Evolutionary conservation across 2,797 vertebrate genomes (phyloP).

Genomic region (Mormyrops attenuatus): DNA sequence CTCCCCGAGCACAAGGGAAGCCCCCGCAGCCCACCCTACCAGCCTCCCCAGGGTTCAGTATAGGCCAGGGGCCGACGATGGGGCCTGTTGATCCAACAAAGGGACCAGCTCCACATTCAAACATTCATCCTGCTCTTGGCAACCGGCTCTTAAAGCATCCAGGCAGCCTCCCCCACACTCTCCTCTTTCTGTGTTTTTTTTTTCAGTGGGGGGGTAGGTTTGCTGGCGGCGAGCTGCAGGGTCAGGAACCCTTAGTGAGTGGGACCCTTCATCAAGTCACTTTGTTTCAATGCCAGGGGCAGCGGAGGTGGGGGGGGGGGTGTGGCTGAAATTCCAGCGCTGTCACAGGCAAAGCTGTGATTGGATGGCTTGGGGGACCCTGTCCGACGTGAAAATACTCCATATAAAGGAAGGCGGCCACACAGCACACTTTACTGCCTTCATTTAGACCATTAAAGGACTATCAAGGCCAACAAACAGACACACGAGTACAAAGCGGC

Average conservation of each 20-base stretch:
- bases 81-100: conserved; percentile 48
- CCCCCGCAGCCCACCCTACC: neutral
- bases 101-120: conserved; percentile 66
- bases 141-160: conserved; percentile 52
- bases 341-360: conserved; percentile 49
- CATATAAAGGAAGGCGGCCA: conserved; percentile 51
- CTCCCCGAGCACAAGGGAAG: neutral
- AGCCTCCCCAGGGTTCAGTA: conserved; percentile 22
- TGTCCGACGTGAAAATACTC: conserved; percentile 61
- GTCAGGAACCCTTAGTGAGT: conserved; percentile 65
- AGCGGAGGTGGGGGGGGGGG: conserved; percentile 44
- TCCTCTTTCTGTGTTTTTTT: conserved; percentile 20
- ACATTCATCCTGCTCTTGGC: conserved; percentile 49
- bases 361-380: conserved; percentile 36
- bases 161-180: conserved; percentile 40
- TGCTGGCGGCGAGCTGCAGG: conserved; percentile 52
- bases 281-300: conserved; percentile 71
- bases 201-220: neutral
- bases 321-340: conserved; percentile 53
- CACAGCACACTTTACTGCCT: neutral
- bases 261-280: conserved; percentile 69
- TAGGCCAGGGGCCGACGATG: neutral
- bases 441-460: neutral
- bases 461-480: neutral
- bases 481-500: neutral